Conservation (phyloP, 2,888 invertebrate species). For the Tetropium fuscum region DNA sequence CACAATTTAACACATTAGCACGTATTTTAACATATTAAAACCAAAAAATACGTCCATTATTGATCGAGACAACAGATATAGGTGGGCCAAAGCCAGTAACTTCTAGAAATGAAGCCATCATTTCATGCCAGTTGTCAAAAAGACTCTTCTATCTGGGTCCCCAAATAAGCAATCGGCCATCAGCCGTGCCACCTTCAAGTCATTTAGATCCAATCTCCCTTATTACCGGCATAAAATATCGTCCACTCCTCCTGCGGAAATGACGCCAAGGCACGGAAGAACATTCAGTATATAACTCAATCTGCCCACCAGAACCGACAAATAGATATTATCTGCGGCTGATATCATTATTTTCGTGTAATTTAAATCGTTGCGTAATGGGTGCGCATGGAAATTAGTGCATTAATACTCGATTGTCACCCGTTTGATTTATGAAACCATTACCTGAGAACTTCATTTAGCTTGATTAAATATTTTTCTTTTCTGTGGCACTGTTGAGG, state of each 20-base stretch:
- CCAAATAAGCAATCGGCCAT: conserved; percentile 53
- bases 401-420: conserved; percentile 54
- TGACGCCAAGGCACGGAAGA: conserved; percentile 58
- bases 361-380: conserved; percentile 61
- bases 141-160: conserved; percentile 40
- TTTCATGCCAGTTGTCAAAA: conserved; percentile 48
- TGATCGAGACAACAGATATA: conserved; percentile 21
- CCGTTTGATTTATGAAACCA: conserved; percentile 53
- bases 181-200: conserved; percentile 54
- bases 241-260: conserved; percentile 58
- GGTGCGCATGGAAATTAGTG: conserved; percentile 59
- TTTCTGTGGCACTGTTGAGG: conserved; percentile 35
- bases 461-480: conserved; percentile 52
- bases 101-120: conserved; percentile 48
- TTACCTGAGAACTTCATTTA: conserved; percentile 51
- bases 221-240: conserved; percentile 60
- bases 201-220: conserved; percentile 60
- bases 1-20: too few species aligned
- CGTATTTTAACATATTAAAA: conserved; percentile 5
- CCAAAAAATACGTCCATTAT: not conserved
- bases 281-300: conserved; percentile 55
- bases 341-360: conserved; percentile 60
- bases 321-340: conserved; percentile 56
- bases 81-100: conserved; percentile 29
- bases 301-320: conserved; percentile 56